phyloP scores from a whole-genome alignment of 2,113 vertebrate species.

The Todiramphus chloris region DNA sequence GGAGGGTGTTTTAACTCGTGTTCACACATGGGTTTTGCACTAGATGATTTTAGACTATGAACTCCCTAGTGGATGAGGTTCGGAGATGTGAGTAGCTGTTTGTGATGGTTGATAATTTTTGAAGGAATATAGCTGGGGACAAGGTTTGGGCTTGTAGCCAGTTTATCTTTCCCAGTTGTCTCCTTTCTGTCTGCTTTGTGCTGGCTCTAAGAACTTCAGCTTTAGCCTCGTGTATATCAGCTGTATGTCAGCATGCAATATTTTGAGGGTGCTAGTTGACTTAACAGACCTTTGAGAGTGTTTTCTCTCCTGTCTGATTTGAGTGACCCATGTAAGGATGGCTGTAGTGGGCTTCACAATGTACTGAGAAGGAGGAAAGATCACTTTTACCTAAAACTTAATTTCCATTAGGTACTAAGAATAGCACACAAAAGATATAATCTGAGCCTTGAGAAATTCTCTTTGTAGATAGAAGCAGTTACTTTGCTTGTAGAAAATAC shows the following conservation, averaged over 20 bases:
- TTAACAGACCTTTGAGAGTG: neutral
- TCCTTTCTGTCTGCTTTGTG: neutral
- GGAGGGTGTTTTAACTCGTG: neutral
- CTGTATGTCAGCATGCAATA: neutral
- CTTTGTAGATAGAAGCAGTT: neutral
- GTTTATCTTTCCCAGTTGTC: neutral
- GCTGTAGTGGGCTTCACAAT: neutral
- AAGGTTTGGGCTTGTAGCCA: neutral
- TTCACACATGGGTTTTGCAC: neutral
- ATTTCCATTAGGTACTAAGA: neutral
- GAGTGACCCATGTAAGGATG: neutral
- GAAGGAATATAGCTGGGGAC: neutral
- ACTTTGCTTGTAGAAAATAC: neutral
- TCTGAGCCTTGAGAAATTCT: neutral
- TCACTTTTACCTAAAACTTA: neutral
- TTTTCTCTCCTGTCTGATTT: neutral
- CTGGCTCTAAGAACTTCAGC: neutral
- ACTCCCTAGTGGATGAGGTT: neutral
- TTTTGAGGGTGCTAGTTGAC: neutral
- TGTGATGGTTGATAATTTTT: neutral
- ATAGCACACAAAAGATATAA: neutral
- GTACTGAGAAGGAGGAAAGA: neutral
- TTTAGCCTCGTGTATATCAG: neutral
- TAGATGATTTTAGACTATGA: neutral
- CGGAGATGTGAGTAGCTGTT: neutral